Base-by-base conservation (phyloP, 92 coral and sea anemone genomes). In the Heliopora coerulea region DNA sequence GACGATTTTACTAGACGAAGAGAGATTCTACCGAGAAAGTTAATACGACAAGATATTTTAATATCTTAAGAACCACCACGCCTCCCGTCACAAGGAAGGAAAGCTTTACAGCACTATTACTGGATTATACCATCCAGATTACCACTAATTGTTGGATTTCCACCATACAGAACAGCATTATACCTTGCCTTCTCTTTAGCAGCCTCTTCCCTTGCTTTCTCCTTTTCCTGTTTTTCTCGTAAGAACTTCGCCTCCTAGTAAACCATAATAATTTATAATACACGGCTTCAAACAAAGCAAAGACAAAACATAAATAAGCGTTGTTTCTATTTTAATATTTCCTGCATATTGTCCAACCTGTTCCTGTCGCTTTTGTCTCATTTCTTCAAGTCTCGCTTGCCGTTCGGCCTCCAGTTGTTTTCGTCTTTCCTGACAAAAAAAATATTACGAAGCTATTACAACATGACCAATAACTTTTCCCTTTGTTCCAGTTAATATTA, bases 121-220 rank as follows among this genome's bases (percentile, higher is more conserved):
- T n/a, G n/a, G n/a, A n/a, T n/a, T n/a, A n/a, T n/a, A n/a, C n/a
- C n/a, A n/a, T n/a, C n/a, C n/a, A n/a, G n/a, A n/a, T n/a, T n/a
- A n/a, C n/a, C n/a, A n/a, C n/a, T n/a, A n/a, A 25, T 39, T 30
- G 20, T 32, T 20, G 23, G 24, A 25, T 9, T 5, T 32, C 56
- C 12, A 21, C 7, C n/a, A 8, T 30, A 21, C 1, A 39, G 27
- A 32, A 32, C 58, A 74, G 27, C 56, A 19, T 6, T 23, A 11
- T 56, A 82, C 85, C 79, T 82, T 28, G 72, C 97, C 65, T 87
- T 92, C 73, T 92, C 93, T 49, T 87, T 86, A 7, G 97, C 96
- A 9, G 97, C 97, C 57, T 92, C 97, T 50, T 92, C 97, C 64
- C 97, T 83, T 18, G 96, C 97, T 61, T 85, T 89, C 76, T 92